A percentile compares a stretch with the other conserved stretches of the same genome.
phyloP scores from a whole-genome alignment of 2,113 vertebrate genomes.

The Arvicanthis niloticus region DNA sequence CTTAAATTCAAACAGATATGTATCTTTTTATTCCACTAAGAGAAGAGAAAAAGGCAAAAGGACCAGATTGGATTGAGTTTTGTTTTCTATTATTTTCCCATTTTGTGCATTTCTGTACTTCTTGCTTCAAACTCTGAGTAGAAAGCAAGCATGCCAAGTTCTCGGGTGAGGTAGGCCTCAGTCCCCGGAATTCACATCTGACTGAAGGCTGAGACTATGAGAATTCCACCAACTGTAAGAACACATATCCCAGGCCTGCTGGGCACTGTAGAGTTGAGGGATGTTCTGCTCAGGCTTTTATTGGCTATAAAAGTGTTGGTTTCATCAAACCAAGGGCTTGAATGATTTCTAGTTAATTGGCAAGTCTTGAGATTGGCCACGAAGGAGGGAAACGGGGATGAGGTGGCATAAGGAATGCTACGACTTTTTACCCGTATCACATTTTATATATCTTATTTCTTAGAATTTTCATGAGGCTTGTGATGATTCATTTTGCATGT shows the following conservation, averaged over 20 bases:
- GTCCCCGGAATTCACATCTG: constrained; percentile 57
- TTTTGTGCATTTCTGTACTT: constrained; percentile 73
- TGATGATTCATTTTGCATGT: constrained; percentile 42
- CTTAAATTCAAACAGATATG: constrained; percentile 35
- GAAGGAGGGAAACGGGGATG: background rate
- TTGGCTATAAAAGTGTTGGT: constrained; percentile 45
- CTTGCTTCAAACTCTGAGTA: constrained; percentile 73
- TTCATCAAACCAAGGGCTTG: constrained; percentile 50
- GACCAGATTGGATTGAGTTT: constrained; percentile 65
- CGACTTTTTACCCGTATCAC: background rate
- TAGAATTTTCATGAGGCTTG: constrained; percentile 41
- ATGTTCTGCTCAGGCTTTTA: constrained; percentile 51
- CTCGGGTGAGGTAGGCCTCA: constrained; percentile 60
- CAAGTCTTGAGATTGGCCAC: constrained; percentile 8
- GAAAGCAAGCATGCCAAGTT: constrained; percentile 72
- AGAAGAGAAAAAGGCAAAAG: constrained; percentile 22
- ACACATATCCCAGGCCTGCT: constrained; percentile 40
- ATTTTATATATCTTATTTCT: constrained; percentile 47
- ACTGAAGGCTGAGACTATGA: constrained; percentile 72
- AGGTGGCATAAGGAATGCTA: background rate
- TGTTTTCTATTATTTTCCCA: constrained; percentile 81
- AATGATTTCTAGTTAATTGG: constrained; percentile 61
- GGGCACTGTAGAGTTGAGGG: constrained; percentile 41
- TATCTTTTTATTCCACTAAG: background rate
- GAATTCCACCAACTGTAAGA: constrained; percentile 66